phyloP scores from a whole-genome alignment of 2,888 invertebrate genomes.

The Crocallis elinguaria region DNA sequence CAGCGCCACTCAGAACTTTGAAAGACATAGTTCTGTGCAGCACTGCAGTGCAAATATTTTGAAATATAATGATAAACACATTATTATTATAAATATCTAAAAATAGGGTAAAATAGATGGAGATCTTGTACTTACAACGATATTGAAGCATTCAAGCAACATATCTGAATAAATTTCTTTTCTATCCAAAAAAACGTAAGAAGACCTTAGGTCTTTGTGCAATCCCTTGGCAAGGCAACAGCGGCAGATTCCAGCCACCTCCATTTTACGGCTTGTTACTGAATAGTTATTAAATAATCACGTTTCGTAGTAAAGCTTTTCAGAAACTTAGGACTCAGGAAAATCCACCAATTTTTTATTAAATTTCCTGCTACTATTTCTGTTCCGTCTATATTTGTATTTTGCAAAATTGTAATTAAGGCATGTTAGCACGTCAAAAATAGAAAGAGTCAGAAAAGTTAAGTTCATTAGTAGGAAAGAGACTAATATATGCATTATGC shows the following conservation, averaged over 20 bases:
- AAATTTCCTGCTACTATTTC: not conserved
- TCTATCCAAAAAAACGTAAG: constrained; percentile 55
- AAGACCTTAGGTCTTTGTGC: constrained; percentile 57
- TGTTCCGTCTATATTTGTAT: not conserved
- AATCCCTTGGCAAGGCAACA: constrained; percentile 60
- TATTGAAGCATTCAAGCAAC: constrained; percentile 59
- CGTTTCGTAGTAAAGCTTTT: not conserved
- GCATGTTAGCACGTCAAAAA: not conserved
- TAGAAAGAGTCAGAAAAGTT: not conserved
- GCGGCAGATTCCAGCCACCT: constrained; percentile 52
- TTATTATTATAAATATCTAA: not conserved
- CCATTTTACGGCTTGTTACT: constrained; percentile 27
- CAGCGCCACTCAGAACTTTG: no score
- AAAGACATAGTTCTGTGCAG: no score
- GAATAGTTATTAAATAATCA: not conserved
- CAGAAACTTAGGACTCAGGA: not conserved
- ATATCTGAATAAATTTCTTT: constrained; percentile 59
- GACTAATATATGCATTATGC: no score
- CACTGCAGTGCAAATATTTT: no score
- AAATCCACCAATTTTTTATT: not conserved
- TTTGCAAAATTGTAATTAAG: not conserved
- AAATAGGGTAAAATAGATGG: constrained; percentile 52
- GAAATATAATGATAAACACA: not conserved
- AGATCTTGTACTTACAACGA: constrained; percentile 62
- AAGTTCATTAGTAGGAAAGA: not conserved